Percentiles rank a stretch among this genome's conserved stretches.
These are phyloP conservation scores for Platyrinchus mystaceus DNA, from an alignment of 2,797 vertebrate genomes.

Conservation along the genomic window DNA sequence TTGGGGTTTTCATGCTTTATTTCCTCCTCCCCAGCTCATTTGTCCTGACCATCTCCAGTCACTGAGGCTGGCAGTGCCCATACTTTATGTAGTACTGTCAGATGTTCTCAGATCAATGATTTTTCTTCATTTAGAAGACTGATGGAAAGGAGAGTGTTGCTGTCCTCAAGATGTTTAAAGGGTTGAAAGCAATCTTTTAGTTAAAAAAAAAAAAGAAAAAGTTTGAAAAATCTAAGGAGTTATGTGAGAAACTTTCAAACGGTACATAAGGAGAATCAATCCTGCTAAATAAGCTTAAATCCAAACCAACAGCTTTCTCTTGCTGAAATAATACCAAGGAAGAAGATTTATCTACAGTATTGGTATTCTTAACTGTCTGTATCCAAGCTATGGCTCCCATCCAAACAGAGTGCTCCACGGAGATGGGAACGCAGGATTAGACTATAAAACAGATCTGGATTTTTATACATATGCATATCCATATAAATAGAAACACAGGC, in stretches of 20 bases:
- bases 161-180: slow-evolving; percentile 23
- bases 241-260: slow-evolving; percentile 23
- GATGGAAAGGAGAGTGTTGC: slow-evolving; percentile 2
- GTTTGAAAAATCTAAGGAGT: slow-evolving; percentile 4
- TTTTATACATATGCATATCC: background rate
- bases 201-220: background rate
- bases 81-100: slow-evolving; percentile 13
- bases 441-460: background rate
- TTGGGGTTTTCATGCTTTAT: background rate
- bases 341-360: background rate
- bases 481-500: background rate
- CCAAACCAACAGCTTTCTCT: background rate
- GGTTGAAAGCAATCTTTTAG: background rate
- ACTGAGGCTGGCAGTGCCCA: background rate
- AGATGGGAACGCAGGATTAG: background rate
- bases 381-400: background rate
- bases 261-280: slow-evolving; percentile 8
- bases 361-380: slow-evolving; percentile 2
- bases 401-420: background rate
- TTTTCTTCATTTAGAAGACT: slow-evolving; percentile 51
- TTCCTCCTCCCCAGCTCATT: slow-evolving; percentile 19
- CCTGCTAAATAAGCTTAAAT: slow-evolving; percentile 14
- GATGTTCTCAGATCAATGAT: slow-evolving; percentile 16
- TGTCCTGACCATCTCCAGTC: background rate
- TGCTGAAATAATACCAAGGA: background rate